Evolutionary conservation across 2,888 invertebrate genomes (phyloP).

Genomic region (Eudemis profundana): DNA sequence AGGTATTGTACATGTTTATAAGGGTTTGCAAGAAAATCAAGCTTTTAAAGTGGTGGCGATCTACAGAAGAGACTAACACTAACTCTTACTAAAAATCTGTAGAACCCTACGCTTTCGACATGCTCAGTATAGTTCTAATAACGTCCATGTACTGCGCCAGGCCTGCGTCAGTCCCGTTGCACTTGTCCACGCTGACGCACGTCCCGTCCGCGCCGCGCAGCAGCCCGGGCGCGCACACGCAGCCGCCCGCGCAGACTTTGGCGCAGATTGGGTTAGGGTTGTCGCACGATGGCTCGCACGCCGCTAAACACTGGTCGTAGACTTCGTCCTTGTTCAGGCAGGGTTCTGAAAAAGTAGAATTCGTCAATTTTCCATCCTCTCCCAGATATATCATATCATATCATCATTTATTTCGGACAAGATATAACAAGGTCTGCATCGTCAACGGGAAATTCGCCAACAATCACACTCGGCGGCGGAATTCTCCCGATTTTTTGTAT

Average conservation of each 20-base stretch:
- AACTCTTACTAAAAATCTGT: too few relatives aligned
- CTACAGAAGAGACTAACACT: too few relatives aligned
- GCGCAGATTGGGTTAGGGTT: slow-evolving; percentile 75
- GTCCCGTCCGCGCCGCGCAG: slow-evolving; percentile 63
- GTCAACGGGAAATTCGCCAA: too few relatives aligned
- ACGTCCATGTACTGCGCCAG: slow-evolving; percentile 66
- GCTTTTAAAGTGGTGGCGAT: too few relatives aligned
- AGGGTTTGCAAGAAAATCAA: too few relatives aligned
- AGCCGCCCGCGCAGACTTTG: slow-evolving; percentile 68
- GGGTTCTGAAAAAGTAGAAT: slow-evolving; percentile 59
- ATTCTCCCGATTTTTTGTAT: too few relatives aligned
- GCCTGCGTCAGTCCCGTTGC: slow-evolving; percentile 64
- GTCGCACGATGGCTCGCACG: slow-evolving; percentile 70
- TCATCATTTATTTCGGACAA: too few relatives aligned
- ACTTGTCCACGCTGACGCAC: slow-evolving; percentile 72
- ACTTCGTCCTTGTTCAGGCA: slow-evolving; percentile 73
- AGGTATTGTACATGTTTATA: too few relatives aligned
- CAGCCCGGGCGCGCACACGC: slow-evolving; percentile 71
- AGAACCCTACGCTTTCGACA: slow-evolving; percentile 52
- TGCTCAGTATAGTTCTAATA: slow-evolving; percentile 68
- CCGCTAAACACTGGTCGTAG: slow-evolving; percentile 69
- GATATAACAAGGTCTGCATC: too few relatives aligned
- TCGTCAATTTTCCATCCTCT: too few relatives aligned
- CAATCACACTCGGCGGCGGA: too few relatives aligned
- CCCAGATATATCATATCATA: too few relatives aligned